These are phyloP conservation scores for Engystomops pustulosus DNA, from an alignment of 2,113 vertebrate genomes.

Conservation along the genomic window DNA sequence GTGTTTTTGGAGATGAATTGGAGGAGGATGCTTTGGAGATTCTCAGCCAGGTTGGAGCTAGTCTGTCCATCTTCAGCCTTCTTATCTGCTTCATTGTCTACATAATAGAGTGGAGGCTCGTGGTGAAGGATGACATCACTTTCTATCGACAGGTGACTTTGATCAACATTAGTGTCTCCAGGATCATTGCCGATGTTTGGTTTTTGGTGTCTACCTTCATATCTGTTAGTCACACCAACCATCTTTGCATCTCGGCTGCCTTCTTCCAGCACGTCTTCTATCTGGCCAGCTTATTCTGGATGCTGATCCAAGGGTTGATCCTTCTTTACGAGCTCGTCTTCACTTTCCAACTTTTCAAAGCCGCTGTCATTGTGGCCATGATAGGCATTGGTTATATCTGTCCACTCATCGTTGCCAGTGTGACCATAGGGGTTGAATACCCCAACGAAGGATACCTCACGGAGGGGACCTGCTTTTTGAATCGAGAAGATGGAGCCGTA, in stretches of 20 bases:
- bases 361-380: constrained; percentile 69
- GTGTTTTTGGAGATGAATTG: background rate
- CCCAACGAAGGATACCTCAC: constrained; percentile 70
- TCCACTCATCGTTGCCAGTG: constrained; percentile 75
- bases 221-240: background rate
- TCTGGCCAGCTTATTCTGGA: constrained; percentile 85
- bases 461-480: constrained; percentile 74
- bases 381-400: constrained; percentile 77
- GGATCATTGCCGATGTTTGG: constrained; percentile 78
- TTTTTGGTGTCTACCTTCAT: constrained; percentile 72
- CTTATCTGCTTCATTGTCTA: constrained; percentile 76
- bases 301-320: constrained; percentile 79
- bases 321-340: constrained; percentile 80
- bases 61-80: constrained; percentile 75
- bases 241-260: constrained; percentile 71
- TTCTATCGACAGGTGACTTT: constrained; percentile 77
- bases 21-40: constrained; percentile 59
- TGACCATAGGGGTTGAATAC: constrained; percentile 73
- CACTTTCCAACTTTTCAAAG: constrained; percentile 76
- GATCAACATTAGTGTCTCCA: constrained; percentile 76
- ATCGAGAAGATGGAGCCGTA: constrained; percentile 68
- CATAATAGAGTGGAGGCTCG: constrained; percentile 71
- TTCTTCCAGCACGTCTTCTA: constrained; percentile 86
- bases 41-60: constrained; percentile 75
- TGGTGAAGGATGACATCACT: constrained; percentile 74